Conservation (phyloP, 2,888 invertebrate genomes). For the Acleris literana region DNA sequence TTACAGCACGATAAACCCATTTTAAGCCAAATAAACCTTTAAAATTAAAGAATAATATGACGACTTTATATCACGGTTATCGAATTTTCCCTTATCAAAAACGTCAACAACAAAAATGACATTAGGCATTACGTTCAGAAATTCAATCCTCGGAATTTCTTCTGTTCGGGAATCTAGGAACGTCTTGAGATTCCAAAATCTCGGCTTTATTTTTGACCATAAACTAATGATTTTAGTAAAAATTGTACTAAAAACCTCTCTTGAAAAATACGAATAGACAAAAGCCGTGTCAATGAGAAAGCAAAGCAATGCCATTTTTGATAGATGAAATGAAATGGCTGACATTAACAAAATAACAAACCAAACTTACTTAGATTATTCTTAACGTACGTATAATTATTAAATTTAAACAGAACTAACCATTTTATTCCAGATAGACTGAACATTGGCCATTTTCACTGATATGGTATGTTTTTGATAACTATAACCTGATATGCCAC, state of each 20-base stretch:
- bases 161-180: conserved; percentile 11
- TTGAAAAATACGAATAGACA: neutral
- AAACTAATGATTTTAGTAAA: too few species aligned
- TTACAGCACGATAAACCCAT: conserved; percentile 84
- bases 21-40: conserved; percentile 39
- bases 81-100: conserved; percentile 29
- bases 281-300: neutral
- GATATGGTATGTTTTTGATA: conserved; percentile 5
- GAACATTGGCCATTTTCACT: conserved; percentile 61
- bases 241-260: too few species aligned
- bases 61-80: conserved; percentile 12
- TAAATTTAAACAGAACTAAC: conserved; percentile 50
- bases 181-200: too few species aligned
- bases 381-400: neutral
- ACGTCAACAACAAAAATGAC: conserved; percentile 37
- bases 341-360: neutral
- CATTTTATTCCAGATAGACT: conserved; percentile 64
- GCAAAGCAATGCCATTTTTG: neutral
- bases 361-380: neutral
- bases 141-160: conserved; percentile 3
- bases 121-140: conserved; percentile 36
- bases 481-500: conserved; percentile 7
- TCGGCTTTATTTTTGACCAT: too few species aligned
- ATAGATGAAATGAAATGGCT: neutral
- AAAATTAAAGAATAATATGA: too few species aligned